A percentile compares a stretch with the other conserved stretches of the same genome.
Conservation (phyloP, 2,888 invertebrate genomes). For the Rhopalosiphum nymphaeae region DNA sequence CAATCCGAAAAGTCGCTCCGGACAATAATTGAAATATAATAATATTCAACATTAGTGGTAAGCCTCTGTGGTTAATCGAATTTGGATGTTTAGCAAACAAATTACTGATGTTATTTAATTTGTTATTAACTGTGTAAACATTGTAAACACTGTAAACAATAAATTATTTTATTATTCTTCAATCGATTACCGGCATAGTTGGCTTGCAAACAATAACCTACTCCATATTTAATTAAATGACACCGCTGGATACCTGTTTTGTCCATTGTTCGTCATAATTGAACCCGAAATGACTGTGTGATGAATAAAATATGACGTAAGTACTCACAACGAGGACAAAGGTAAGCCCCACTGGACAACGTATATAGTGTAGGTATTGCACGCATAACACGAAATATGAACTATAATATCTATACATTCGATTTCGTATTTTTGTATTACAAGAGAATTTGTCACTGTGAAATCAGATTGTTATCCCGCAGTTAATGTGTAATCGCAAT, state of each 20-base stretch:
- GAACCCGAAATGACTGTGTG: background rate
- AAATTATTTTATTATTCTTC: conserved; percentile 1
- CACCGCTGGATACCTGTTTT: background rate
- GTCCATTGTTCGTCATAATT: background rate
- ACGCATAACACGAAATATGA: background rate
- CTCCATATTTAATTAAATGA: conserved; percentile 9
- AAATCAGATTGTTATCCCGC: background rate
- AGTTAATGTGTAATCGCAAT: background rate
- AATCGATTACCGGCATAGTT: background rate
- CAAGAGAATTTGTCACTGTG: background rate
- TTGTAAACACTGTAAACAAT: background rate
- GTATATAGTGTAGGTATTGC: background rate
- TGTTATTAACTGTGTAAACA: background rate
- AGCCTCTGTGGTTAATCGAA: background rate
- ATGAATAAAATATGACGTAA: conserved; percentile 4
- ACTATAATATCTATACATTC: background rate
- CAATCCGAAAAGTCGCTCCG: background rate
- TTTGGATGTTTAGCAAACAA: background rate
- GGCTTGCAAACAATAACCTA: background rate
- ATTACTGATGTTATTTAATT: background rate
- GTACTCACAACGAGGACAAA: background rate
- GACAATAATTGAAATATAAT: background rate
- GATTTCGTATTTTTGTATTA: background rate
- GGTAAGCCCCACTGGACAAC: background rate
- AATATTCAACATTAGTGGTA: background rate